phyloP scores from a whole-genome alignment of 2,888 invertebrate species.

The Tinea trinotella region DNA sequence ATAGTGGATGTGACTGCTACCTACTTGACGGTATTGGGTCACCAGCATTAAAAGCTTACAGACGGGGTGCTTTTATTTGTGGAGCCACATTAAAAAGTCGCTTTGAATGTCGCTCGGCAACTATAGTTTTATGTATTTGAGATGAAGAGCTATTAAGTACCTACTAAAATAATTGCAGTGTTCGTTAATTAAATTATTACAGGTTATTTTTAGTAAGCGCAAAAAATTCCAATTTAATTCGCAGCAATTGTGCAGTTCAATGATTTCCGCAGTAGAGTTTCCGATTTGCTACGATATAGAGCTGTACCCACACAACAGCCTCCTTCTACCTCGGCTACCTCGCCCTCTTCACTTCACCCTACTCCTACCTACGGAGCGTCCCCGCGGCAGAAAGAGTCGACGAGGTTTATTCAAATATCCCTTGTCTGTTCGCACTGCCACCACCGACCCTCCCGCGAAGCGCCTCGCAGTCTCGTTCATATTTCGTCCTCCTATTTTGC shows the following conservation, averaged over 20 bases:
- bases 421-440: slow-evolving; percentile 66
- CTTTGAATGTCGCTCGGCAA: too few relatives aligned
- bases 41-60: too few relatives aligned
- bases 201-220: too few relatives aligned
- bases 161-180: too few relatives aligned
- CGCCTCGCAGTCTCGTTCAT: slow-evolving; percentile 73
- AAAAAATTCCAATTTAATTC: slow-evolving; percentile 8
- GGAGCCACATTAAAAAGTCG: too few relatives aligned
- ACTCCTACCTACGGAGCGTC: slow-evolving; percentile 26
- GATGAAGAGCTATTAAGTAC: too few relatives aligned
- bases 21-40: too few relatives aligned
- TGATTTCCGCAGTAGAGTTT: slow-evolving; percentile 17
- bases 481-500: slow-evolving; percentile 73
- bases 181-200: too few relatives aligned
- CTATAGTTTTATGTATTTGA: too few relatives aligned
- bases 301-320: slow-evolving; percentile 61
- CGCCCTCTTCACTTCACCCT: slow-evolving; percentile 34
- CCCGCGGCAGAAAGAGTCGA: slow-evolving; percentile 49
- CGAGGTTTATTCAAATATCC: slow-evolving; percentile 68
- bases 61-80: too few relatives aligned
- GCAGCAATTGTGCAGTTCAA: slow-evolving; percentile 13
- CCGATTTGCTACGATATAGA: slow-evolving; percentile 48
- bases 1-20: too few relatives aligned
- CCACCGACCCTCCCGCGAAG: slow-evolving; percentile 42
- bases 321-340: slow-evolving; percentile 33